Evolutionary conservation across 1,140 invertebrate genomes (phyloP), one percentile per base, ranked within the genome.

Genomic region (Mya arenaria): DNA sequence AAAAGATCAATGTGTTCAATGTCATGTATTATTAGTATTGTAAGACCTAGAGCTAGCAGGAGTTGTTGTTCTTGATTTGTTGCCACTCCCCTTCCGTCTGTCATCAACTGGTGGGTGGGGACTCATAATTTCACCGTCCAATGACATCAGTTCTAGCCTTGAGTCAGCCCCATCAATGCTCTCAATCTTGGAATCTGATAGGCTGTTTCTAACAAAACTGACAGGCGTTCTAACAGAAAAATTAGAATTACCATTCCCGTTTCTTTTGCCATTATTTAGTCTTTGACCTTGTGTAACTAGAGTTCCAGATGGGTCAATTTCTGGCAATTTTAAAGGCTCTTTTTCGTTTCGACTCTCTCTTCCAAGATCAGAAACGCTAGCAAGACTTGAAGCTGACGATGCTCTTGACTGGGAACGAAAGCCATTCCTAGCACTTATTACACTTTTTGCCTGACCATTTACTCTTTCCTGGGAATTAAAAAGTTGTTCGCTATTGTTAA

Each of bases 301-400:
- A 15, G 56, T 60, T n/a, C 78, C 78, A 19, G 78, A 39, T 48
- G 78, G 78, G 34, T 81, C 78, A 60, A 81, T 81, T 58, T 81
- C 78, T 32, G 78, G 78, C 55, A 81, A 41, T 72, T 62, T 71
- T 10, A 72, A 34, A 6, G 39, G 13, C 60, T 78, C 73, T 28
- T 60, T 74, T 39, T 78, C 75, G n/a, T 30, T 52, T 28, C n/a
- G 19, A 25, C 62, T 55, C n/a, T 58, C 48, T 10, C 41, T 65
- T 0, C 62, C 75, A 1, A 66, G 4, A 15, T 68, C 63, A 23
- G 63, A 66, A 8, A 68, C 75, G 58, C 75, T 78, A 4, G 75
- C 63, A 36, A 68, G 44, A 78, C 75, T 78, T 25, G 75, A 68
- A 15, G 48, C 44, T 23, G 75, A 66, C 15, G 75, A 78, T 25